Base-by-base conservation (phyloP, 2,888 invertebrate genomes). In the Drosophila hamatofila region DNA sequence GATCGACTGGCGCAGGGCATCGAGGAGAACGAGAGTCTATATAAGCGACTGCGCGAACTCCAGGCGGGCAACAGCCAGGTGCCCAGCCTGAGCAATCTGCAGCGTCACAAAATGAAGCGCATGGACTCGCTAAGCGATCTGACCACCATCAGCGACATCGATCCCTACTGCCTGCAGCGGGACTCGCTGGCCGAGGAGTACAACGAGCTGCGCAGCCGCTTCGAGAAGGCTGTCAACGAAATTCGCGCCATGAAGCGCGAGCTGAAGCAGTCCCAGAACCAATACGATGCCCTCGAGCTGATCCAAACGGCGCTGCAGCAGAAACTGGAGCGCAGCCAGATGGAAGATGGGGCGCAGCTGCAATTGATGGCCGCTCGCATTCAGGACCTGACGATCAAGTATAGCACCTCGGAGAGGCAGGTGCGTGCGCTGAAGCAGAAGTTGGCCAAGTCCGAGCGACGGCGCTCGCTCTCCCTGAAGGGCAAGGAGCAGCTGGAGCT, bases 401-500 rank as follows among this genome's bases (percentile, higher is more conserved):
- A 97, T 69, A 95, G 95, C 9, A 94, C 95, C 0, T 96, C 97
- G 1, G 97, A 97, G 89, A 96, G 96, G 83, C 97, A 97, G 92
- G 96, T 96, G 11, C 94, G 97, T 61, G 95, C 95, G 3, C 91
- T 97, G 25, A 97, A 97, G 92, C 96, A 96, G 85, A 97, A 97
- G 92, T 93, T 97, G 70, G 95, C 96, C 75, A 96, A 96, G 90
- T 94, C 95, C 0, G 97, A 97, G 89, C 96, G 97, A 81, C 94
- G 97, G 75, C 94, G 97, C 73, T 97, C 97, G 41, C 93, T 97
- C 25, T 97, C 97, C 0, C 93, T 98, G 48, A 97, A 97, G 92
- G 97, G 97, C 9, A 94, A 96, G 78, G 97, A 97, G 91, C 96
- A 96, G 35, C 95, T 97, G 21, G 97, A 97, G 92, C 96, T 96